phyloP scores from a whole-genome alignment of 2,888 invertebrate species.

The Hirtodrosophila histrioides region DNA sequence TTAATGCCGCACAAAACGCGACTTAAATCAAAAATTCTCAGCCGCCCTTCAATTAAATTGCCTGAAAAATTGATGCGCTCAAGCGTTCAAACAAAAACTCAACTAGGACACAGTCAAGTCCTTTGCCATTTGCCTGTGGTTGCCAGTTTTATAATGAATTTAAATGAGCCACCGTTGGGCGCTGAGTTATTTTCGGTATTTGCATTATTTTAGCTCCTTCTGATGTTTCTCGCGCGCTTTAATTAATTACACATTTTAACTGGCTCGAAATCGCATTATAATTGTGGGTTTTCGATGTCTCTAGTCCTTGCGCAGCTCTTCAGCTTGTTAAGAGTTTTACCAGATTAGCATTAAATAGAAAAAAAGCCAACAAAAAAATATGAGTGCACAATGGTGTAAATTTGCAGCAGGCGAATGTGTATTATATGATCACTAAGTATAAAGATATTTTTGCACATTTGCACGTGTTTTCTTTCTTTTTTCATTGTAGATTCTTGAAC shows the following conservation, averaged over 20 bases:
- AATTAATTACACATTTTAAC: constrained; percentile 59
- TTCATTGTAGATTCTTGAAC: too few relatives aligned
- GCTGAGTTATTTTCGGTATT: constrained; percentile 47
- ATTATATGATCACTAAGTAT: too few relatives aligned
- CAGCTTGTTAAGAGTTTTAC: neutral
- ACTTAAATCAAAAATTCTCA: constrained; percentile 51
- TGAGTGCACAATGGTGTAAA: neutral
- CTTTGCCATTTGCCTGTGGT: constrained; percentile 9
- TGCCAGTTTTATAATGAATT: constrained; percentile 42
- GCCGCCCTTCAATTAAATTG: constrained; percentile 72
- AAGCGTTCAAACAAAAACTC: constrained; percentile 4
- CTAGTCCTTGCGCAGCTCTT: neutral
- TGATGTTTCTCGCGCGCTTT: constrained; percentile 6
- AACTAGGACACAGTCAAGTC: constrained; percentile 5
- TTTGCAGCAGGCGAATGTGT: neutral
- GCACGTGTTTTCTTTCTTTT: too few relatives aligned
- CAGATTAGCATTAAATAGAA: neutral
- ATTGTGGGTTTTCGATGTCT: constrained; percentile 46
- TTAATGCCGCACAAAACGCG: constrained; percentile 33
- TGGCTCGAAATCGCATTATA: constrained; percentile 45
- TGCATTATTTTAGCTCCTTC: constrained; percentile 24
- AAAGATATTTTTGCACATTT: too few relatives aligned
- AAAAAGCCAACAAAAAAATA: neutral
- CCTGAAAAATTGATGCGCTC: constrained; percentile 64
- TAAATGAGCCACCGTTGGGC: constrained; percentile 35